These are phyloP conservation scores for Pipra filicauda DNA, from an alignment of 2,113 vertebrate genomes.

Conservation along the genomic window DNA sequence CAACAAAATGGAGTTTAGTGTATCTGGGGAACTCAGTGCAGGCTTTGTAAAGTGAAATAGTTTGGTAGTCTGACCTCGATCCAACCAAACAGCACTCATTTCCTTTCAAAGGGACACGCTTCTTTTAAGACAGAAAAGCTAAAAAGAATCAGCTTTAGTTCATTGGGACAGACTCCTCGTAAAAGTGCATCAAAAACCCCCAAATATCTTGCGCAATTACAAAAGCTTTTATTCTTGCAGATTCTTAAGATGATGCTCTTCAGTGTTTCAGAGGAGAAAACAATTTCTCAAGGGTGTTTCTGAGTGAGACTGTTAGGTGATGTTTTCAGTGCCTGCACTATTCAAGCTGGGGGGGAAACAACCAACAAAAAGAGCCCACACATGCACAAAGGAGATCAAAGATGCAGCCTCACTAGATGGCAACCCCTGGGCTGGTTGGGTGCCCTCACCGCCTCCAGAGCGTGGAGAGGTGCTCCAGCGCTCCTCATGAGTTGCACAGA, in stretches of 20 bases:
- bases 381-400: not conserved
- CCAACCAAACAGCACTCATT: not conserved
- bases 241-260: not conserved
- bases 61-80: not conserved
- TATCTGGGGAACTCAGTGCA: not conserved
- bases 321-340: not conserved
- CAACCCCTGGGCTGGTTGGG: not conserved
- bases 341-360: not conserved
- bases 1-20: not conserved
- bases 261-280: not conserved
- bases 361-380: slow-evolving; percentile 11
- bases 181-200: not conserved
- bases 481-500: not conserved
- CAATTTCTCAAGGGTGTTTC: not conserved
- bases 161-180: not conserved
- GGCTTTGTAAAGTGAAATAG: not conserved
- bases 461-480: accelerated
- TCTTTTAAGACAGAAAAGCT: not conserved
- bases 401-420: not conserved
- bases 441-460: not conserved
- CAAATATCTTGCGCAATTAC: not conserved
- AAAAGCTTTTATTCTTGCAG: slow-evolving; percentile 1
- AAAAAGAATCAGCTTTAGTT: not conserved
- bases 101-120: not conserved
- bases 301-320: not conserved